Conservation (phyloP, 1,140 invertebrate genomes). For the Thrips palmi region DNA sequence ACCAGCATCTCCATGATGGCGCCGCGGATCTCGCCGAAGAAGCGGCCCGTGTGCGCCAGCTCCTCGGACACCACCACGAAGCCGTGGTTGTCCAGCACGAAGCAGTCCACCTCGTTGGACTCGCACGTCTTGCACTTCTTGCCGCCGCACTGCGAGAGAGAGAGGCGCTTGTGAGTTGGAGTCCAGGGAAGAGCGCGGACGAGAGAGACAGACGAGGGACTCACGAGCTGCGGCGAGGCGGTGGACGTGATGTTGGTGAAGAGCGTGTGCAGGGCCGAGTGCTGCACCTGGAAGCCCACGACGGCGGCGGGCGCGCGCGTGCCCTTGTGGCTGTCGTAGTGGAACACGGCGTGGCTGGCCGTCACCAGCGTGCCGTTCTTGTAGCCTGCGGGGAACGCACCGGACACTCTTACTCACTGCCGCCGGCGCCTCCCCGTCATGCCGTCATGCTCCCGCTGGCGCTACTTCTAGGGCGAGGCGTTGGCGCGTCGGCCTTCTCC, state of each 20-base stretch:
- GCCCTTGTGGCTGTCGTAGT: conserved; percentile 32
- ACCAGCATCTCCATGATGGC: conserved; percentile 59
- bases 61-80: conserved; percentile 64
- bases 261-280: conserved; percentile 48
- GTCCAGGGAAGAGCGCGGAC: background rate
- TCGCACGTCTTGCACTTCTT: conserved; percentile 37
- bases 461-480: too few relatives aligned
- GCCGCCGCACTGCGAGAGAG: conserved; percentile 10
- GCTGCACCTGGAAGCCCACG: conserved; percentile 77
- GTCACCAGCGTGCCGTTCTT: conserved; percentile 57
- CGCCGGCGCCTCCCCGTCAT: conserved; percentile 2
- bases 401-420: too few relatives aligned
- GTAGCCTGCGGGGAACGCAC: conserved; percentile 24
- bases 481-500: too few relatives aligned
- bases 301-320: conserved; percentile 68
- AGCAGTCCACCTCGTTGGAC: conserved; percentile 57
- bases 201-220: background rate
- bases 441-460: too few relatives aligned
- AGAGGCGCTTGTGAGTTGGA: too few relatives aligned
- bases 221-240: conserved; percentile 17
- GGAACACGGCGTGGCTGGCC: conserved; percentile 71
- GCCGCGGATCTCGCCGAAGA: conserved; percentile 71
- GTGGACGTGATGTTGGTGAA: conserved; percentile 62
- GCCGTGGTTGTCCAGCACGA: conserved; percentile 76
- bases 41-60: conserved; percentile 52